phyloP scores from a whole-genome alignment of 1,140 invertebrate genomes.

The Drosophila takahashii region DNA sequence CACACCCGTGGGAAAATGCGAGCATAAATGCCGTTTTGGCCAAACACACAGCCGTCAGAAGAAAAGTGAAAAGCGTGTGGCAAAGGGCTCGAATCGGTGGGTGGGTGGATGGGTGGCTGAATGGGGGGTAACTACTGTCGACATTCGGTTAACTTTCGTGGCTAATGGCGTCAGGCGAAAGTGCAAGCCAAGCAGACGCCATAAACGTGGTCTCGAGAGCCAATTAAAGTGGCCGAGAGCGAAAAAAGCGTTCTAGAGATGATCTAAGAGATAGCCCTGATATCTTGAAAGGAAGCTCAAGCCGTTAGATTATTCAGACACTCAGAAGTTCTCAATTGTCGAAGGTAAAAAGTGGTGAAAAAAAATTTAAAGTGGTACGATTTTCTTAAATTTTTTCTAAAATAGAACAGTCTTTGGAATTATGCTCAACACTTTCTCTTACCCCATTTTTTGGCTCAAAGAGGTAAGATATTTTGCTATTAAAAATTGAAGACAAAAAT shows the following conservation, averaged over 20 bases:
- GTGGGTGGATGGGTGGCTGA: not conserved
- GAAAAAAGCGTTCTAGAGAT: slow-evolving; percentile 45
- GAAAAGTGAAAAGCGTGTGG: slow-evolving; percentile 14
- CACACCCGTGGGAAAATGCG: slow-evolving; percentile 19
- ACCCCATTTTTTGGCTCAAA: too few species aligned
- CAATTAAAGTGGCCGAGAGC: slow-evolving; percentile 66
- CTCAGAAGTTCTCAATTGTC: slow-evolving; percentile 1
- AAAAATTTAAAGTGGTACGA: too few species aligned
- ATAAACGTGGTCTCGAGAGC: slow-evolving; percentile 71
- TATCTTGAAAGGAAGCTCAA: slow-evolving; percentile 2
- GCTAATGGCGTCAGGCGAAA: slow-evolving; percentile 65
- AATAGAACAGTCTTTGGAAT: too few species aligned
- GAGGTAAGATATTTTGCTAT: too few species aligned
- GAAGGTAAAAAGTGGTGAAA: not conserved
- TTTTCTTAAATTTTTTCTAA: too few species aligned
- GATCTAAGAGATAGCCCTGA: slow-evolving; percentile 7
- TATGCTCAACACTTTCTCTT: too few species aligned
- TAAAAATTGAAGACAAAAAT: too few species aligned
- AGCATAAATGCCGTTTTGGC: slow-evolving; percentile 67
- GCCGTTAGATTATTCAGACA: not conserved
- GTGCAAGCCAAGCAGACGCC: slow-evolving; percentile 71
- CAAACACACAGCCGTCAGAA: slow-evolving; percentile 5
- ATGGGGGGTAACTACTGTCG: slow-evolving; percentile 2
- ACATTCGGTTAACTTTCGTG: slow-evolving; percentile 54
- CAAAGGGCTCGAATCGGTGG: slow-evolving; percentile 9